Conservation (phyloP, 2,888 invertebrate genomes). For the Calliscelio sp. region DNA sequence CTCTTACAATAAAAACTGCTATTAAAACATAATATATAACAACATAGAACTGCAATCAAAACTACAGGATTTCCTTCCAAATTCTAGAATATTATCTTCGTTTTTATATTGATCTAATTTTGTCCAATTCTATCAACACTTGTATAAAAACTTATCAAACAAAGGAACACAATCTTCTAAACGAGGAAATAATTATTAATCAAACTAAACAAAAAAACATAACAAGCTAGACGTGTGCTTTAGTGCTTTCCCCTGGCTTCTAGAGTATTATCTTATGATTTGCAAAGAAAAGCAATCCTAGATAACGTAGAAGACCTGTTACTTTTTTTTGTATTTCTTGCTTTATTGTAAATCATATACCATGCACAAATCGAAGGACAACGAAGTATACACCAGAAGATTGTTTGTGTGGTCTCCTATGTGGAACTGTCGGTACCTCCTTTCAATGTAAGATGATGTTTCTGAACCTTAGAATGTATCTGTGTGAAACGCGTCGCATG, state of each 20-base stretch:
- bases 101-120: too few species aligned
- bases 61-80: too few species aligned
- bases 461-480: conserved; percentile 16
- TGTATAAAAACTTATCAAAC: not conserved
- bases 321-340: conserved; percentile 1
- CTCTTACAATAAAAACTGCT: too few species aligned
- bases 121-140: too few species aligned
- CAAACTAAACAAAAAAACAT: not conserved
- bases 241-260: conserved; percentile 38
- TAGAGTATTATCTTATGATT: conserved; percentile 25
- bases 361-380: too few species aligned
- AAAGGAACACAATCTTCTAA: too few species aligned
- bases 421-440: not conserved
- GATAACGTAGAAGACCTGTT: not conserved
- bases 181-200: too few species aligned
- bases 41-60: too few species aligned
- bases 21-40: too few species aligned
- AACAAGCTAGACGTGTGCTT: conserved; percentile 23
- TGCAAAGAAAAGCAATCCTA: not conserved
- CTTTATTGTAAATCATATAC: not conserved
- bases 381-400: not conserved
- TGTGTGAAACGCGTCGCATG: conserved; percentile 42
- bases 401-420: not conserved
- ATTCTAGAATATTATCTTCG: too few species aligned
- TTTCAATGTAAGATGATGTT: not conserved